These are phyloP conservation scores for Poeciliopsis occidentalis DNA, from an alignment of 2,113 vertebrate species.

Conservation along the genomic window DNA sequence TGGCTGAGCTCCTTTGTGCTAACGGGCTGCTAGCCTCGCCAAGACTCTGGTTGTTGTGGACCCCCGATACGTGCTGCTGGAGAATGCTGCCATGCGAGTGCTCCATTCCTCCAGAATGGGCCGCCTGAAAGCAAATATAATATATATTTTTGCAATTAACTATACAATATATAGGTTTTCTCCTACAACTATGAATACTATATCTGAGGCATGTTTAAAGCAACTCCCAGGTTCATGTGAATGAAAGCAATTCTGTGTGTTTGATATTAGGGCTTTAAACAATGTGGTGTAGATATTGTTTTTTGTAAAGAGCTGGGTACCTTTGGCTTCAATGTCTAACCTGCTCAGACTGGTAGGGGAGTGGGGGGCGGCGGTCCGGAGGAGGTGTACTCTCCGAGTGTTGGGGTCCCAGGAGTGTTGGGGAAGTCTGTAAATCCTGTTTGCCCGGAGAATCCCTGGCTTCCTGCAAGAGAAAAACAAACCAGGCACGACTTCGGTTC, in stretches of 20 bases:
- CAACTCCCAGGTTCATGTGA: too few species aligned
- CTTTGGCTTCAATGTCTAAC: slow-evolving; percentile 28
- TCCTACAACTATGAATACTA: neutral
- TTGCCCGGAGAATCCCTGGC: slow-evolving; percentile 84
- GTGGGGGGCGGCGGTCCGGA: slow-evolving; percentile 81
- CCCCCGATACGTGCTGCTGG: slow-evolving; percentile 80
- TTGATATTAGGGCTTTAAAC: too few species aligned
- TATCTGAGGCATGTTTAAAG: neutral
- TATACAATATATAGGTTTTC: neutral
- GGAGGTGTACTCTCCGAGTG: slow-evolving; percentile 84
- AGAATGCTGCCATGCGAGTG: slow-evolving; percentile 78
- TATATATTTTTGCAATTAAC: too few species aligned
- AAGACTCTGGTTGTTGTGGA: slow-evolving; percentile 71
- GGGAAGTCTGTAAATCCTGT: slow-evolving; percentile 88
- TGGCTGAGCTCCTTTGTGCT: slow-evolving; percentile 78
- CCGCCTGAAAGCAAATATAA: slow-evolving; percentile 68
- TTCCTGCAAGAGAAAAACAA: slow-evolving; percentile 56
- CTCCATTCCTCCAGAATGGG: slow-evolving; percentile 83
- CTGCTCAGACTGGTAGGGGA: slow-evolving; percentile 87
- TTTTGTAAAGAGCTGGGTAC: too few species aligned
- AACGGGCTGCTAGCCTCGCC: slow-evolving; percentile 79
- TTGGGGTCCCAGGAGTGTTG: slow-evolving; percentile 84
- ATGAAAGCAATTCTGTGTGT: too few species aligned
- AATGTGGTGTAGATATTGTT: too few species aligned
- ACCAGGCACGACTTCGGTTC: neutral